Conservation (phyloP, 2,113 vertebrate species). For the Gavialis gangeticus region DNA sequence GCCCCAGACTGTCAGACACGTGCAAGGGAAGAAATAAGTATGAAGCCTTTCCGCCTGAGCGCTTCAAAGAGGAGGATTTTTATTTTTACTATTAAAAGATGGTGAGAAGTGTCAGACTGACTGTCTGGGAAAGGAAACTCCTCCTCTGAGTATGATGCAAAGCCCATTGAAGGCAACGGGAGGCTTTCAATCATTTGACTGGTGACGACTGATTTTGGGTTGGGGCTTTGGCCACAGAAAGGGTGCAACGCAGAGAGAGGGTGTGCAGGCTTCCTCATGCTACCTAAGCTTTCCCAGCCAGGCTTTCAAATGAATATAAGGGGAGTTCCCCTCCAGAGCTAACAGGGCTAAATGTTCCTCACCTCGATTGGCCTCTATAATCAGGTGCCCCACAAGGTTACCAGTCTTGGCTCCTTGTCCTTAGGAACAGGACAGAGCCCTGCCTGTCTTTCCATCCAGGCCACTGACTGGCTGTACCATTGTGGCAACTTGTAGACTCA, state of each 20-base stretch:
- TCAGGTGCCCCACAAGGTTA: not conserved
- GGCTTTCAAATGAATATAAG: not conserved
- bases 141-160: not conserved
- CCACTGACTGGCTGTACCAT: not conserved
- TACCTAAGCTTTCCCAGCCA: not conserved
- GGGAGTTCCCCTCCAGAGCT: not conserved
- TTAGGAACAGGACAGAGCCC: too few relatives aligned
- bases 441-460: not conserved
- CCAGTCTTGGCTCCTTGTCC: too few relatives aligned
- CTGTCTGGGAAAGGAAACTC: not conserved
- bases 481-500: accelerated
- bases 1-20: not conserved
- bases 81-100: not conserved
- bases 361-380: not conserved
- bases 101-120: not conserved
- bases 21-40: not conserved
- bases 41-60: not conserved
- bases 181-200: accelerated
- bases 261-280: not conserved
- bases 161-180: accelerated
- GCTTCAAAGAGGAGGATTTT: not conserved
- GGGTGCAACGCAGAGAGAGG: accelerated
- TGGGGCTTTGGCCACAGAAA: not conserved
- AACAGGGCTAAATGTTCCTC: not conserved
- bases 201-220: not conserved